Evolutionary conservation across 2,888 invertebrate species (phyloP).

Genomic region (Drosophila suboccidentalis): DNA sequence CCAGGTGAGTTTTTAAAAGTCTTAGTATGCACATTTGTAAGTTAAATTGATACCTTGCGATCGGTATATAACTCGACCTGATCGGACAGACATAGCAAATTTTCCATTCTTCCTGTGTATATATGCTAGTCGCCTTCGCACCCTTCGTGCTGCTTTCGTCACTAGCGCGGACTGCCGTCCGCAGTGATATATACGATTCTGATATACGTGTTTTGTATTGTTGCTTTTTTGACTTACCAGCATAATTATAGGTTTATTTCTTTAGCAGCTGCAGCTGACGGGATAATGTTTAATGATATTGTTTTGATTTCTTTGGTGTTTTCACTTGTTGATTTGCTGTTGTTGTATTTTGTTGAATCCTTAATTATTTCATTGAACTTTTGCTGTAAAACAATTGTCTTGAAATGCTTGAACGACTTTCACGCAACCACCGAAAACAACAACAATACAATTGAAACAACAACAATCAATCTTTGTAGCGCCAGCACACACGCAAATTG

Average conservation of each 20-base stretch:
- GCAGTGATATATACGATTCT: neutral
- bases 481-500: conserved; percentile 69
- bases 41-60: no score
- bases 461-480: conserved; percentile 21
- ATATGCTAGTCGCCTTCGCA: no score
- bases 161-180: no score
- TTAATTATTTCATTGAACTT: conserved; percentile 69
- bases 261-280: conserved; percentile 21
- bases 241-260: conserved; percentile 34
- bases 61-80: no score
- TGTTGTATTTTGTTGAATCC: conserved; percentile 51
- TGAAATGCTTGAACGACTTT: conserved; percentile 67
- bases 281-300: neutral
- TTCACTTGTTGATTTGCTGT: conserved; percentile 14
- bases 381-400: conserved; percentile 18
- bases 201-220: neutral
- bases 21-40: no score
- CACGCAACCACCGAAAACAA: conserved; percentile 59
- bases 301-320: conserved; percentile 22
- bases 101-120: no score
- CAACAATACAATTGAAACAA: conserved; percentile 13
- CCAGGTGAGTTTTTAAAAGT: no score
- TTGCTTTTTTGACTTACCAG: conserved; percentile 44
- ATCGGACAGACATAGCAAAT: no score
- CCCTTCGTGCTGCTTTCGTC: no score